Base-by-base conservation (phyloP, 2,888 invertebrate genomes). In the Loripinus fragilis region DNA sequence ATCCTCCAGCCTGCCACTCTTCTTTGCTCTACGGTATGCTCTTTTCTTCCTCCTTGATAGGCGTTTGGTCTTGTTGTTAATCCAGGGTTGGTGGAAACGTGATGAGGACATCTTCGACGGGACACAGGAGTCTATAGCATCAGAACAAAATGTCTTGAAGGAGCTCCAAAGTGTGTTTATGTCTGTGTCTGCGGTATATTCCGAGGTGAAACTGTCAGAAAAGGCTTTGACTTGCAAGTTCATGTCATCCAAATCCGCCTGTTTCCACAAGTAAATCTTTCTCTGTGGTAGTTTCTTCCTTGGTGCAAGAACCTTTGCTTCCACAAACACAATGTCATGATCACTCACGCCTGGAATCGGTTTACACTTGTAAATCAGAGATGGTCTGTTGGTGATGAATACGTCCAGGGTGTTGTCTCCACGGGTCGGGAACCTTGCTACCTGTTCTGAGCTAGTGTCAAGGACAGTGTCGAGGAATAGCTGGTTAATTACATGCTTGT, bases 351-450 rank as follows among this genome's bases (percentile, higher is more conserved):
- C 71, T 33, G 67, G 74, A 7, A 71, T 23, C 17, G 74, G 73
- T 48, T 71, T 75, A n/a, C 69, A 33, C 12, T 38, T 38, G 38
- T 38, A 12, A 12, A 38, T 12, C 38, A 38, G 38, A 38, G 38
- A 60, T 45, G 78, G 81, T 60, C 41, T 78, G 71, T 81, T 81
- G 1, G 75, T 78, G 1, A 76, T 2, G 45, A 78, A 75, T n/a
- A 75, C 1, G 12, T 78, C 78, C 1, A 81, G 38, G 0, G 33
- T 76, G 38, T 69, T 60, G 1, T 25, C 28, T 15, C 70, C 71
- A 55, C 80, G 64, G 0, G 73, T 80, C 28, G 55, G 71, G 42
- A 80, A 76, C 28, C 38, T 74, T 3, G 73, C 52, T 1, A 71
- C 33, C 55, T 80, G 75, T 48, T 74, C 65, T 7, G 68, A 48